These are phyloP conservation scores for Pyrochroa serraticornis DNA, from an alignment of 2,888 invertebrate genomes.

Conservation along the genomic window DNA sequence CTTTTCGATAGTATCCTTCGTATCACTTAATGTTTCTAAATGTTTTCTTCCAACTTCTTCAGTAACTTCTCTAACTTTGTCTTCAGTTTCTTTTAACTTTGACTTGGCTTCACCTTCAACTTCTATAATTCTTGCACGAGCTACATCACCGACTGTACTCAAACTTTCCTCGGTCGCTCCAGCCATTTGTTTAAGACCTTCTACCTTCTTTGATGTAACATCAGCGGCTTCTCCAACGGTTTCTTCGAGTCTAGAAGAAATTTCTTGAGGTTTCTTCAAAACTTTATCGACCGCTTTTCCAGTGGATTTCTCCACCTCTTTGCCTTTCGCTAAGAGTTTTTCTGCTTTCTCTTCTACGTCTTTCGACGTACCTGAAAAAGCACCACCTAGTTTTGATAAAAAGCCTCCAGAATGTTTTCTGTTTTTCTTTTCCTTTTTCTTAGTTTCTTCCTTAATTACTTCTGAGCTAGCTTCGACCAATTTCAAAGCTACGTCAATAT, in stretches of 20 bases:
- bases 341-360: neutral
- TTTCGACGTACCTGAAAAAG: slow-evolving; percentile 29
- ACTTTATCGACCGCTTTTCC: slow-evolving; percentile 45
- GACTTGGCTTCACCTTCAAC: too few relatives aligned
- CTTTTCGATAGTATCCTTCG: slow-evolving; percentile 4
- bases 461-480: slow-evolving; percentile 27
- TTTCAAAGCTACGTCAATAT: slow-evolving; percentile 8
- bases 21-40: neutral
- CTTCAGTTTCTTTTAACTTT: slow-evolving; percentile 19
- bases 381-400: slow-evolving; percentile 32
- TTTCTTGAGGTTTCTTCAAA: slow-evolving; percentile 35
- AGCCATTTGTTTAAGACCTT: slow-evolving; percentile 3
- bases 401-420: slow-evolving; percentile 30
- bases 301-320: slow-evolving; percentile 37
- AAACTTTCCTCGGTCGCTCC: neutral
- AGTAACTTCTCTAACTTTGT: slow-evolving; percentile 36
- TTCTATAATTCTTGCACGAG: too few relatives aligned
- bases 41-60: slow-evolving; percentile 27
- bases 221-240: slow-evolving; percentile 1
- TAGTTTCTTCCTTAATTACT: slow-evolving; percentile 32
- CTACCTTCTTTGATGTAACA: neutral
- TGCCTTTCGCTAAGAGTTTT: neutral
- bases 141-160: too few relatives aligned
- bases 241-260: slow-evolving; percentile 30
- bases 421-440: slow-evolving; percentile 32